Conservation (phyloP, 2,797 vertebrate species). For the Poeciliopsis turneri region DNA sequence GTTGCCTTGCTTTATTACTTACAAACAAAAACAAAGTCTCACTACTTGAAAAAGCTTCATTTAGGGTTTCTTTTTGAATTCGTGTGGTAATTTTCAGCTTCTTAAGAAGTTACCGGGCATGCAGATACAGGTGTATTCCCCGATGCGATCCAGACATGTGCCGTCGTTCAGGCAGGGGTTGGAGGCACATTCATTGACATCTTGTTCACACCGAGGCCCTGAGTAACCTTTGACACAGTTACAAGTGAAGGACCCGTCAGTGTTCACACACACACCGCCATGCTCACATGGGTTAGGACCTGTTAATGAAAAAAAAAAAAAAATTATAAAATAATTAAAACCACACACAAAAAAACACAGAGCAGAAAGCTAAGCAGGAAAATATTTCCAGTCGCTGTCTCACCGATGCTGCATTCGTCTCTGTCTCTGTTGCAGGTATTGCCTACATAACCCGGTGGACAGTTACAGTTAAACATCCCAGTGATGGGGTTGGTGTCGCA, state of each 20-base stretch:
- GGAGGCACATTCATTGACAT: constrained; percentile 93
- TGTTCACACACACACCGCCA: constrained; percentile 90
- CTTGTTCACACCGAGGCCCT: constrained; percentile 92
- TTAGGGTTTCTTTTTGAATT: background rate
- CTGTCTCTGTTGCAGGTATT: constrained; percentile 82
- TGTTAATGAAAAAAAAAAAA: constrained; percentile 46
- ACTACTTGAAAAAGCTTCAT: background rate
- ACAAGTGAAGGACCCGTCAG: constrained; percentile 92
- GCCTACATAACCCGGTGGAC: constrained; percentile 81
- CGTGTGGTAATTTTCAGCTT: background rate
- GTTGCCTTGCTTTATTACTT: background rate
- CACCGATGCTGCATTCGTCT: constrained; percentile 85
- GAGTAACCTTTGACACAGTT: constrained; percentile 88
- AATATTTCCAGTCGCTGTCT: constrained; percentile 22
- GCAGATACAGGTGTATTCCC: constrained; percentile 92
- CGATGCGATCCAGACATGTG: constrained; percentile 95
- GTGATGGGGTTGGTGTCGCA: constrained; percentile 87
- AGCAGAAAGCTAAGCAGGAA: background rate
- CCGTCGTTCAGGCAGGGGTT: constrained; percentile 93
- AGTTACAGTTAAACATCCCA: constrained; percentile 86
- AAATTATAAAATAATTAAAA: background rate
- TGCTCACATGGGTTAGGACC: constrained; percentile 94
- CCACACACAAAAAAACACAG: background rate
- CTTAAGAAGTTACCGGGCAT: constrained; percentile 78
- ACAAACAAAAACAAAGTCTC: background rate